Evolutionary conservation across 2,113 vertebrate genomes (phyloP), one percentile per base, ranked within the genome.

Genomic region (Fregetta grallaria): DNA sequence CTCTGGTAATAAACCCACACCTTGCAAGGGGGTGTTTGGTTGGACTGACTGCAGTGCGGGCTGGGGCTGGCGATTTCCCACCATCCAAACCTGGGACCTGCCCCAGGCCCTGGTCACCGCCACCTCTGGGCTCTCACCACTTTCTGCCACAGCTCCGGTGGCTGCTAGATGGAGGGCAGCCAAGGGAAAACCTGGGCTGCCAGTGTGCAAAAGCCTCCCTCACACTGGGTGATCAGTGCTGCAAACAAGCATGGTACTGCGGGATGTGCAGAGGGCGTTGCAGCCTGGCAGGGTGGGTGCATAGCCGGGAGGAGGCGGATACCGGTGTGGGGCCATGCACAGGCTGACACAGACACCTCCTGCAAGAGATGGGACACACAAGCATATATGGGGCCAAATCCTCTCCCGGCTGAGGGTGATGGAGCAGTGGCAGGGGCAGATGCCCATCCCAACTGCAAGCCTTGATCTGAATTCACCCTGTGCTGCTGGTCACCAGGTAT

Each of bases 41-140:
- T 38, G 26, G 19, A 32, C 11, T 1, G 5, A 17, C 45, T 0
- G 0, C 0, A 0, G 15, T 15, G 53, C 3, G 4, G 15, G 32
- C 16, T 27, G 44, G 27, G 30, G 10, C 11, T 79, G 53, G 29
- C 1, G 4, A 79, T 68, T 76, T 81, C 47, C 50, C 68, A 56
- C 53, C 3, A 1, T 34, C 15, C 34, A 70, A 72, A 82, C 23
- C 23, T 1, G 1, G 34, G 50, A 66, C 32, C 15, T 75, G 56
- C 44, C 58, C 59, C 36, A 61, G 40, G 21, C 45, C 36, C 56
- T 26, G 62, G 47, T 50, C 63, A n/a, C 40, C 7, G 9, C 29
- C 42, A 61, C 34, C 20, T 61, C 86, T 72, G 42, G 34, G 45
- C 50, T 83, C 23, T 91, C 49, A 72, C 22, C 71, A 10, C 45